A percentile compares a stretch with the other conserved stretches of the same genome.
These are phyloP conservation scores for Brotula barbata DNA, from an alignment of 2,797 vertebrate genomes.

Conservation along the genomic window DNA sequence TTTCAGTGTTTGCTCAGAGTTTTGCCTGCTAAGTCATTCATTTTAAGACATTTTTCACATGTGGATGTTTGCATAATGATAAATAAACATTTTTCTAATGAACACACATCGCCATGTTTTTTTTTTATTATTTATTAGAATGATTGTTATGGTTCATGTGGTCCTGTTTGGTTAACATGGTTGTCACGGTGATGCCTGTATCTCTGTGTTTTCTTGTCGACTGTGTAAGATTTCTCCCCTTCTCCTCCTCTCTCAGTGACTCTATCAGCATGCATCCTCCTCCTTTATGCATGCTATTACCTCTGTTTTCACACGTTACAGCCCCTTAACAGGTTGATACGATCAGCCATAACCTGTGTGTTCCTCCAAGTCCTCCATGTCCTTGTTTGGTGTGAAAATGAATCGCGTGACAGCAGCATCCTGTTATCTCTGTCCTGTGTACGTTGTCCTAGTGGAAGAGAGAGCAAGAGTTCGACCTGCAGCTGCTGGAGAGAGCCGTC, in stretches of 20 bases:
- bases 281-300: conserved; percentile 50
- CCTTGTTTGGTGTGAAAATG: conserved; percentile 7
- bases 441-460: conserved; percentile 89
- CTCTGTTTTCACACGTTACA: conserved; percentile 24
- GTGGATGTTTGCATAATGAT: conserved; percentile 70
- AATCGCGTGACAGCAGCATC: conserved; percentile 3
- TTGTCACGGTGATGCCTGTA: conserved; percentile 8
- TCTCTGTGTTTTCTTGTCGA: not conserved
- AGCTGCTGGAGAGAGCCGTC: conserved; percentile 91
- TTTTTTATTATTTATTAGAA: not conserved
- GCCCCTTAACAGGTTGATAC: conserved; percentile 13
- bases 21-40: conserved; percentile 50
- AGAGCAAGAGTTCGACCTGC: conserved; percentile 99
- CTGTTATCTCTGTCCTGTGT: conserved; percentile 52
- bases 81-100: conserved; percentile 80
- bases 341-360: conserved; percentile 13
- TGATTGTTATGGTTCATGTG: not conserved
- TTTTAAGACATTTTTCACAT: conserved; percentile 50
- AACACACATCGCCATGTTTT: conserved; percentile 69
- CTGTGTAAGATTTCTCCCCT: conserved; percentile 9
- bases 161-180: conserved; percentile 27
- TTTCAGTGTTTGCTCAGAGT: conserved; percentile 43
- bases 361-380: not conserved
- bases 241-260: conserved; percentile 20
- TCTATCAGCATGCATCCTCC: conserved; percentile 46